Evolutionary conservation across 2,888 invertebrate species (phyloP), one percentile per base, ranked within the genome.

Genomic region (Eucriotettix oculatus): DNA sequence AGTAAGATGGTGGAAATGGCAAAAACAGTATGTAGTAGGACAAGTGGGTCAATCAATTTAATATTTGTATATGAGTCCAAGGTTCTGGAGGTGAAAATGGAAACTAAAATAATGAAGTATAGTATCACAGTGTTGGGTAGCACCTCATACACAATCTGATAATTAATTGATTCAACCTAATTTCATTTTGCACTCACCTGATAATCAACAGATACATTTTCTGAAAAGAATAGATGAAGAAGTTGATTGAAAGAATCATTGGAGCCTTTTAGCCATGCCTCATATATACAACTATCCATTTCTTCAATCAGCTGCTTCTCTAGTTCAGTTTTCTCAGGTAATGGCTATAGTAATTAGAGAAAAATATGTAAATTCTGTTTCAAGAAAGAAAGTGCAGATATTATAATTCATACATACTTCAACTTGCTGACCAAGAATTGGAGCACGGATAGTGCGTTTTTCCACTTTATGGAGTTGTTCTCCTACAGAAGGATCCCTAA

Each of bases 141-240:
- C 29, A 29, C 29, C 29, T 29, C 29, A 29, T 29, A 29, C 29
- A 29, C 7, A 7, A 29, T 29, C 29, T 7, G 29, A 29, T 7
- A 5, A 29, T 29, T 29, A 29, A 29, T 29, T 7, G 7, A 29
- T 29, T 7, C 29, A 14, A 54, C 54, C 16, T 10, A 16, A 40
- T 14, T 56, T n/a, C 2, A 29, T 29, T 29, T 10, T n/a, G 41
- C n/a, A 54, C 62, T 60, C 61, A 77, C 77, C 66, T 73, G 73
- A 71, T 84, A 83, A 73, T 86, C 82, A 58, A 87, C 83, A 10
- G 85, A 81, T 62, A 87, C 82, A 66, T 86, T 86, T 73, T 91
- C 91, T 60, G 84, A 83, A 63, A 87, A 75, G 70, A 91, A 85
- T 69, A 88, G 80, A 73, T 89, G 85, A 67, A 89, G 75, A 64